Evolutionary conservation across 1,140 invertebrate genomes (phyloP), one percentile per base, ranked within the genome.

Genomic region (Rhyacophila brunnea): DNA sequence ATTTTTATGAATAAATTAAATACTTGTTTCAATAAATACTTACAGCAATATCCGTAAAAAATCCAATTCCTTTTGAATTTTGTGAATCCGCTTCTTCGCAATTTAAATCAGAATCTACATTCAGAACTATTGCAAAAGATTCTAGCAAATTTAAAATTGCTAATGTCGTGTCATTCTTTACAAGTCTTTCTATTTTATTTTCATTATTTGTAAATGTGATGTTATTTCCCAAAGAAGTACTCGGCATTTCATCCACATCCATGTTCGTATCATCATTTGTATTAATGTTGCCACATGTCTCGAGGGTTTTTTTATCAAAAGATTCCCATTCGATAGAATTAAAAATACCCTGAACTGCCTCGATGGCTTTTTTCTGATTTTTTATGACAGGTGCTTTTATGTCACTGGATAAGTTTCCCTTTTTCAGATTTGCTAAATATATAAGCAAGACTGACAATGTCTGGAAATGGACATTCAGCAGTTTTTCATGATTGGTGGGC

Each of bases 391-490:
- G 18, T 14, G 13, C 14, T 38, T 59, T 64, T 11, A 53, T 45
- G 35, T 60, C 57, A 0, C 14, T 32, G 34, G 40, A 13, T 13
- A 64, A 32, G 34, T 48, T 60, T 1, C 19, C 32, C 35, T 57
- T 64, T 52, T 60, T 60, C 28, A 60, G 14, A 35, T 50, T 52
- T 7, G 43, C 42, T 13, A 60, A 52, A 17, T 19, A 19, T 1
- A 35, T 40, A 47, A 52, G 56, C 13, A 60, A 15, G 3, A 48
- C 7, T 11, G 40, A 60, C 13, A 55, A 14, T 18, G 51, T 34
- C 52, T 64, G 62, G 34, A 64, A 57, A 23, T 28, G 46, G 6
- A 43, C 28, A 34, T 60, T 20, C 6, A 50, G 42, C 19, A 17
- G 7, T 6, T 60, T 14, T 34, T 38, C 34, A 59, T 20, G 14